A percentile compares a stretch with the other conserved stretches of the same genome.
Conservation (phyloP, 2,113 vertebrate species). For the Antennarius striatus region DNA sequence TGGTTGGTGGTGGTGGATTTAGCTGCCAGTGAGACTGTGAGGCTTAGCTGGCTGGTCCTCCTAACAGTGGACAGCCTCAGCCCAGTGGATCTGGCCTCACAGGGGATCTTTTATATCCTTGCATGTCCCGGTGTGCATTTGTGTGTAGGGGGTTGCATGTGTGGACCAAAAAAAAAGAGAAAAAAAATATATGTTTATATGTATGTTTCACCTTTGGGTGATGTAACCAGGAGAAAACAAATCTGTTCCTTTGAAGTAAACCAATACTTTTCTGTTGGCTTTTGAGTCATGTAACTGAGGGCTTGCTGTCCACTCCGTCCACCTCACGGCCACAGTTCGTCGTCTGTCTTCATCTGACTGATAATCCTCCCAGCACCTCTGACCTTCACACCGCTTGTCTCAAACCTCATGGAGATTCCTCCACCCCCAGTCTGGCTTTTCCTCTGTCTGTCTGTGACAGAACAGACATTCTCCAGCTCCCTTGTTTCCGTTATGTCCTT, state of each 20-base stretch:
- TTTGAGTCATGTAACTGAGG: constrained; percentile 61
- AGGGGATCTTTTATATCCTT: constrained; percentile 73
- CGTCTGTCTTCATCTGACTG: constrained; percentile 47
- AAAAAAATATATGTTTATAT: constrained; percentile 48
- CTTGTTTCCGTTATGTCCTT: constrained; percentile 41
- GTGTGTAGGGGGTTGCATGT: background rate
- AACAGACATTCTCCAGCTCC: constrained; percentile 46
- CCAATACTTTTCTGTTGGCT: constrained; percentile 54
- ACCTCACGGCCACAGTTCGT: constrained; percentile 32
- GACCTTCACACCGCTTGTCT: constrained; percentile 49
- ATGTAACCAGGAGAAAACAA: constrained; percentile 61
- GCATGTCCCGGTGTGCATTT: background rate
- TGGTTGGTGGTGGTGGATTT: constrained; percentile 65
- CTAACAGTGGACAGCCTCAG: constrained; percentile 71
- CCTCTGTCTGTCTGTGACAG: constrained; percentile 51
- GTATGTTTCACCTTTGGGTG: constrained; percentile 60
- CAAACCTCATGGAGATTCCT: constrained; percentile 57
- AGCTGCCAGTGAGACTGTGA: constrained; percentile 67
- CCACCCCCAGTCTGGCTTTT: constrained; percentile 58
- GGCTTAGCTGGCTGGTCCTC: constrained; percentile 52
- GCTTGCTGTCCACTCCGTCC: constrained; percentile 46
- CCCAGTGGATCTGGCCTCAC: constrained; percentile 67
- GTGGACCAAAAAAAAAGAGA: constrained; percentile 18
- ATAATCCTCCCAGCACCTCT: constrained; percentile 55
- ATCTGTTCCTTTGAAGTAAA: constrained; percentile 50